Evolutionary conservation across 2,113 vertebrate genomes (phyloP), one percentile per base, ranked within the genome.

Genomic region (Apteryx owenii): DNA sequence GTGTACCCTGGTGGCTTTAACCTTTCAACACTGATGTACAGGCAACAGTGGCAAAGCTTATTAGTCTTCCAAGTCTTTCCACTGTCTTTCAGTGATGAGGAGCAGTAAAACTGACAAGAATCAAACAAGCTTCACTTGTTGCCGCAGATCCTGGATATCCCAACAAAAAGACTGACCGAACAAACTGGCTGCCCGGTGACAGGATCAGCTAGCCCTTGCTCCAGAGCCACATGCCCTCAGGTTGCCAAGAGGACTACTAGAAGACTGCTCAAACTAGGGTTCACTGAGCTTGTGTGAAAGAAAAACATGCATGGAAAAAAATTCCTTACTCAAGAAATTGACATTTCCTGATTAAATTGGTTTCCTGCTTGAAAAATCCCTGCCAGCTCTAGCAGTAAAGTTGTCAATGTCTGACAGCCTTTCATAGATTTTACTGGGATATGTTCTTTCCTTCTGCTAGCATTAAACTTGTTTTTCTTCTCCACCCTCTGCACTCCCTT

Each of bases 331-430:
- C 78, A 92, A 51, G 50, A 87, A 92, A 92, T 42, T 84, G 65
- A 54, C 61, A 42, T 85, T 92, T 92, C 77, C n/a, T 65, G 71
- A 87, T 90, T 94, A 87, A 90, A 87, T 38, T 72, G 42, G 72
- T 90, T 95, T 94, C 56, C 56, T 96, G 73, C 70, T 91, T 91
- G 87, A 95, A 95, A 95, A 91, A 85, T 91, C 38, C 16, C 65
- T 91, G 56, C 76, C 61, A 87, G 19, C 13, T 78, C 61, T 68
- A 87, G 46, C 14, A 60, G 86, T 46, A 3, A 95, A 89, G 23
- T 81, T 92, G 83, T 77, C 86, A 87, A 20, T 60, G 46, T 46
- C 78, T 95, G 88, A 68, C 75, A 95, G 70, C 2, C 10, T 79
- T 85, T 75, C 89, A 72, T 20, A 81, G 73, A 79, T 79, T 92